Evolutionary conservation across 1,140 invertebrate species (phyloP).

Genomic region (Camponotus floridanus): DNA sequence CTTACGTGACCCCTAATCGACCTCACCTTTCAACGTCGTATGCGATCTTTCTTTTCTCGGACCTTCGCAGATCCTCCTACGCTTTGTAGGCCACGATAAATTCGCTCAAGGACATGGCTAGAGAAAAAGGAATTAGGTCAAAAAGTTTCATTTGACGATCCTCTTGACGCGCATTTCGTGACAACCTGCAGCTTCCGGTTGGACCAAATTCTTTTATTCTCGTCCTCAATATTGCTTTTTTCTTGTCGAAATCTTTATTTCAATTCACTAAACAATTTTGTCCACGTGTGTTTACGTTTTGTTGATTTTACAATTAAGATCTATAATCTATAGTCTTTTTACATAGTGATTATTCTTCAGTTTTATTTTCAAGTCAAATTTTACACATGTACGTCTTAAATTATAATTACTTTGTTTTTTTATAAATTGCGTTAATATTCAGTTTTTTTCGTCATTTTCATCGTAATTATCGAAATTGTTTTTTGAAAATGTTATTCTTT

Average conservation of each 20-base stretch:
- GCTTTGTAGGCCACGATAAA: slow-evolving; percentile 27
- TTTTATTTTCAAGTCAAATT: too few relatives aligned
- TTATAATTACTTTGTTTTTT: too few relatives aligned
- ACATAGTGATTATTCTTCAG: too few relatives aligned
- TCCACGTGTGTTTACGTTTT: background rate
- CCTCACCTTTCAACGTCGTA: slow-evolving; percentile 13
- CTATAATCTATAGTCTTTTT: too few relatives aligned
- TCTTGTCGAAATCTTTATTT: background rate
- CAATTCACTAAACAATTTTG: slow-evolving; percentile 10
- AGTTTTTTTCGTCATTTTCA: background rate
- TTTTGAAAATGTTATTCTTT: background rate
- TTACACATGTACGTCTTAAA: too few relatives aligned
- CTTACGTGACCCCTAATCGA: slow-evolving; percentile 24
- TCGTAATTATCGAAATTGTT: background rate
- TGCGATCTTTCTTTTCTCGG: background rate
- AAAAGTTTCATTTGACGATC: slow-evolving; percentile 55
- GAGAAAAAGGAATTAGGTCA: slow-evolving; percentile 61
- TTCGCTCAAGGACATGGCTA: slow-evolving; percentile 10
- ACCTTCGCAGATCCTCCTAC: too few relatives aligned
- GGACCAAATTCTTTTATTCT: background rate
- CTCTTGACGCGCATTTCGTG: background rate
- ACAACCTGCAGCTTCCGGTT: background rate
- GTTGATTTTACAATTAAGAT: background rate
- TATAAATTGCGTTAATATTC: background rate
- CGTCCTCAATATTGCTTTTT: background rate